Percentiles rank a stretch among this genome's conserved stretches.
Conservation (phyloP, 2,113 vertebrate species). For the Emydocephalus ijimae region DNA sequence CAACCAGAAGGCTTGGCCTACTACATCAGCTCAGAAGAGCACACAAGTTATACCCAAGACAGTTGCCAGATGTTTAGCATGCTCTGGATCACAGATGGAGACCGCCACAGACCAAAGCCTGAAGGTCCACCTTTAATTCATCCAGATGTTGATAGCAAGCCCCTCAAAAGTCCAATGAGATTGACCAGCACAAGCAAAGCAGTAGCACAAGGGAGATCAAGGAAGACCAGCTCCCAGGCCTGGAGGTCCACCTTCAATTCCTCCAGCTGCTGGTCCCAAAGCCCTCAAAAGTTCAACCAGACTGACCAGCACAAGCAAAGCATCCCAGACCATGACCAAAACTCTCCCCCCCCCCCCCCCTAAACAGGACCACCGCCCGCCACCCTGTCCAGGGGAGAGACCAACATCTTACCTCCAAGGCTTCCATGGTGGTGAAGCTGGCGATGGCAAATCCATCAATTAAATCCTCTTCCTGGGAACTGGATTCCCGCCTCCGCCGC, state of each 20-base stretch:
- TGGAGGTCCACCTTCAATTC: not conserved
- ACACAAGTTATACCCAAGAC: not conserved
- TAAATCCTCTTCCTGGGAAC: slow-evolving; percentile 94
- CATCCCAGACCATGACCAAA: not conserved
- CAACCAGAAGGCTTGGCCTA: not conserved
- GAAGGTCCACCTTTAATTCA: not conserved
- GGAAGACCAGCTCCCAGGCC: not conserved
- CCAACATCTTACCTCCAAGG: slow-evolving; percentile 81
- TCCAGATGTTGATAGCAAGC: not conserved
- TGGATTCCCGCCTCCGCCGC: slow-evolving; percentile 86
- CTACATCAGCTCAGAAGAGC: slow-evolving; percentile 1
- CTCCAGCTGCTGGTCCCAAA: not conserved
- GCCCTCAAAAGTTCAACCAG: not conserved
- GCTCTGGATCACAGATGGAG: not conserved
- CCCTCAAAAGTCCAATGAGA: not conserved
- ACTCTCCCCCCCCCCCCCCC: not conserved
- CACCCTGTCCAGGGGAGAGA: not conserved
- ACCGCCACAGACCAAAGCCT: not conserved
- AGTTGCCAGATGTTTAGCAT: not conserved
- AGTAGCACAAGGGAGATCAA: not conserved
- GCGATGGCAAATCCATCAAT: slow-evolving; percentile 94
- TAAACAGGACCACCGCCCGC: not conserved
- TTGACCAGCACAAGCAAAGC: not conserved
- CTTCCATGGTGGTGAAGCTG: slow-evolving; percentile 91
- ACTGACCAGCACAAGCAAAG: not conserved